phyloP scores from a whole-genome alignment of 1,140 invertebrate species.

The Calosoma granatense region DNA sequence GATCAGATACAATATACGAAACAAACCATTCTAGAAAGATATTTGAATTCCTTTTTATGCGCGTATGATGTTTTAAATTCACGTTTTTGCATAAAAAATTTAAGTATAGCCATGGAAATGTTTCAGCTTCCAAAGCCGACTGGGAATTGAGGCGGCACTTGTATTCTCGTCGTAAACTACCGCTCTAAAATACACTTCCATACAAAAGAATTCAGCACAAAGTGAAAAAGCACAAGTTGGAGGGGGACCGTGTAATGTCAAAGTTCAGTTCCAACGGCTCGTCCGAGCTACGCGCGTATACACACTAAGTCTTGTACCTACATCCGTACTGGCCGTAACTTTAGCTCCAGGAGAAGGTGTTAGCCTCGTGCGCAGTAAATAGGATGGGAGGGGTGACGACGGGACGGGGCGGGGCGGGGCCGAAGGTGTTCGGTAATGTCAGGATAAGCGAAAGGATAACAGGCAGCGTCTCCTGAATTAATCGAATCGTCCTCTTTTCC shows the following conservation, averaged over 20 bases:
- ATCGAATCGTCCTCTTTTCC: background rate
- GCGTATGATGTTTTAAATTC: background rate
- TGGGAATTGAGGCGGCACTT: background rate
- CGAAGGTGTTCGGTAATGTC: background rate
- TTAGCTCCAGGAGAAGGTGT: too few species aligned
- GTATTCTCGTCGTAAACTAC: background rate
- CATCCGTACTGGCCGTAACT: too few species aligned
- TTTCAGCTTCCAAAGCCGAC: background rate
- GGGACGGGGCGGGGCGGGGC: too few species aligned
- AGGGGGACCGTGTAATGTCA: too few species aligned
- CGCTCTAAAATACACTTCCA: background rate
- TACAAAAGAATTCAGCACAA: background rate
- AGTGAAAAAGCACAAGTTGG: background rate
- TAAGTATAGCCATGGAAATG: background rate
- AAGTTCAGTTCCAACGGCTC: too few species aligned
- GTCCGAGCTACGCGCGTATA: too few species aligned
- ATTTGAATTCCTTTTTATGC: background rate
- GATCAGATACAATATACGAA: too few species aligned
- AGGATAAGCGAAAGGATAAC: background rate
- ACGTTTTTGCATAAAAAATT: background rate
- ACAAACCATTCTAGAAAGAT: too few species aligned
- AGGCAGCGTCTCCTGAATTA: background rate
- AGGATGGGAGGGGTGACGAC: too few species aligned
- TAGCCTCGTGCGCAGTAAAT: too few species aligned
- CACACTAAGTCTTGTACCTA: too few species aligned